Evolutionary conservation across 2,888 invertebrate species (phyloP).

Genomic region (Mallateleia sp.): DNA sequence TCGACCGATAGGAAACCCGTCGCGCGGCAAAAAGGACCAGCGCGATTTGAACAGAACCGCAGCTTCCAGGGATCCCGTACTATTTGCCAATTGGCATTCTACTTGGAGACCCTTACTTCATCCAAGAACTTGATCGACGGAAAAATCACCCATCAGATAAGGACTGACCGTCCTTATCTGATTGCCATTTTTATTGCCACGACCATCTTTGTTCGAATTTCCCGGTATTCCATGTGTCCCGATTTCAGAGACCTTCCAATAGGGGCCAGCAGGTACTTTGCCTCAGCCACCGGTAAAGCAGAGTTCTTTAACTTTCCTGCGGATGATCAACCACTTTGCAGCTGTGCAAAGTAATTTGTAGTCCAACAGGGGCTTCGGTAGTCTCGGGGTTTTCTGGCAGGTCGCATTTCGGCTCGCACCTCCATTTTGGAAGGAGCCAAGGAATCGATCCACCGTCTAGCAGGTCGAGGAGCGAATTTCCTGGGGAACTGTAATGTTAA

Average conservation of each 20-base stretch:
- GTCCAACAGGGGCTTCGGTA: background rate
- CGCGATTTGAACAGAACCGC: constrained; percentile 48
- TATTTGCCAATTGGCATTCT: constrained; percentile 63
- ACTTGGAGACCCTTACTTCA: constrained; percentile 40
- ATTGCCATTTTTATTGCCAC: too few species aligned
- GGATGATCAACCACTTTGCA: background rate
- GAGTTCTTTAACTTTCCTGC: background rate
- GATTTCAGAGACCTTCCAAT: background rate
- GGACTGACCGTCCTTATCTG: background rate
- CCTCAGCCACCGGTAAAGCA: background rate
- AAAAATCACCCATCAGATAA: background rate
- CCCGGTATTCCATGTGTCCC: background rate
- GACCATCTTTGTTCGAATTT: background rate
- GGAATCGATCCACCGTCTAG: constrained; percentile 65
- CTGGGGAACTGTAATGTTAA: constrained; percentile 74
- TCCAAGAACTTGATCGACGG: background rate
- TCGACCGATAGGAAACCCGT: constrained; percentile 81
- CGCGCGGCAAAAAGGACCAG: constrained; percentile 74
- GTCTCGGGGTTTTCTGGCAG: background rate
- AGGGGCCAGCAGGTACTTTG: background rate
- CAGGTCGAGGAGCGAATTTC: constrained; percentile 69
- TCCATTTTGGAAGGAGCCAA: constrained; percentile 66
- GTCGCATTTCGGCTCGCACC: background rate
- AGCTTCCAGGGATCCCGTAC: constrained; percentile 67
- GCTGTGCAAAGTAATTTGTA: background rate